Percentiles rank a stretch among this genome's conserved stretches.
Conservation (phyloP, 2,113 vertebrate species). For the Saguinus midas region DNA sequence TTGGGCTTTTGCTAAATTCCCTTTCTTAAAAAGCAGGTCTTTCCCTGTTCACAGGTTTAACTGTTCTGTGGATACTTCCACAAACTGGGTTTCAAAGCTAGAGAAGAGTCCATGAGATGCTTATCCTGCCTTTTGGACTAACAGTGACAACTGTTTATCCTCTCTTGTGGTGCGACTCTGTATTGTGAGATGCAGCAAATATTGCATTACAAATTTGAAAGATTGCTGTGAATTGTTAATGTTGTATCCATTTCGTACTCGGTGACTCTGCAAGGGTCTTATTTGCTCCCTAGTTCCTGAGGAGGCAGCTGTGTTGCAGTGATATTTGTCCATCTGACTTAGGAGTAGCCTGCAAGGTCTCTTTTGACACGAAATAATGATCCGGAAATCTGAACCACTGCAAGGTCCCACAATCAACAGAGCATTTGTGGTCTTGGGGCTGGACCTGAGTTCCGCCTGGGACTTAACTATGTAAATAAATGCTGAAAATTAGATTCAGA, state of each 20-base stretch:
- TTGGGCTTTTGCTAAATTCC: neutral
- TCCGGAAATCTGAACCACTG: neutral
- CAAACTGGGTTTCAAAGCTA: neutral
- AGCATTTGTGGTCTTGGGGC: neutral
- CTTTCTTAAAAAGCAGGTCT: neutral
- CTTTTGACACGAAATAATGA: constrained; percentile 33
- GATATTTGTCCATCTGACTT: neutral
- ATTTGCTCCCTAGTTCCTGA: neutral
- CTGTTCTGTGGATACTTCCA: neutral
- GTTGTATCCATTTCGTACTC: constrained; percentile 59
- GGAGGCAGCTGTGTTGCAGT: constrained; percentile 50
- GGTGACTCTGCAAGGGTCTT: constrained; percentile 57
- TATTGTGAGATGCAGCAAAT: constrained; percentile 44
- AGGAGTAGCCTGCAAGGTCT: neutral
- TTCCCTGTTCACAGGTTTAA: neutral
- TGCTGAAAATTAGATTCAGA: neutral
- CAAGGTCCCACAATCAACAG: rapidly evolving
- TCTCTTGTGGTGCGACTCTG: constrained; percentile 62
- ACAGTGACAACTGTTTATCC: neutral
- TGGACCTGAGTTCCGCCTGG: neutral
- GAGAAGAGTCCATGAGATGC: rapidly evolving
- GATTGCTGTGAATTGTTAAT: constrained; percentile 67
- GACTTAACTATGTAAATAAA: neutral
- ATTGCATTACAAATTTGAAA: constrained; percentile 70
- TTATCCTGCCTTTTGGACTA: neutral